phyloP scores from a whole-genome alignment of 2,113 vertebrate genomes.

The Orientallactaga bullata region DNA sequence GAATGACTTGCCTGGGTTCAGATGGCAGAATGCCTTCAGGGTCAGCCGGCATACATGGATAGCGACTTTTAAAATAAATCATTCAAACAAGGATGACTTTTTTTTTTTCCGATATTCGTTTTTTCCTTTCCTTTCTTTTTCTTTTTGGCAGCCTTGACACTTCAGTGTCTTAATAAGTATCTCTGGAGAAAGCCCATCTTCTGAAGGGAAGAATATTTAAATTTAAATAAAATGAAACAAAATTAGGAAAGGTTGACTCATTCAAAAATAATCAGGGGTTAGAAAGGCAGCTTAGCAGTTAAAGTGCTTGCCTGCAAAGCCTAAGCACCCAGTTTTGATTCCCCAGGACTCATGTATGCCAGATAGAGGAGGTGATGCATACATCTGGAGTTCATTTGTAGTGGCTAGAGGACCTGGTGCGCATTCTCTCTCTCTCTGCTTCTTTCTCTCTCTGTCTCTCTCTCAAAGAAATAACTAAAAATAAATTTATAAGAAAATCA shows the following conservation, averaged over 20 bases:
- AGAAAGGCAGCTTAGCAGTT: too few relatives aligned
- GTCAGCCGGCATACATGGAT: background rate
- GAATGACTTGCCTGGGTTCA: background rate
- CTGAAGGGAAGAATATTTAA: background rate
- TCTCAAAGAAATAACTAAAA: too few relatives aligned
- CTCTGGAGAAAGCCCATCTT: background rate
- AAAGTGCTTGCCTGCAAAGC: too few relatives aligned
- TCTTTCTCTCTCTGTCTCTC: too few relatives aligned
- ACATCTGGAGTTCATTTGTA: too few relatives aligned
- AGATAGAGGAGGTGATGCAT: too few relatives aligned
- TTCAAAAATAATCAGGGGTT: background rate
- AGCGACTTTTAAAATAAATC: background rate
- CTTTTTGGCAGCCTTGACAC: background rate
- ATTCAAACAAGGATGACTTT: background rate
- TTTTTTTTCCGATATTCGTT: background rate
- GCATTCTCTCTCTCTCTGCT: too few relatives aligned
- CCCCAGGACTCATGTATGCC: too few relatives aligned
- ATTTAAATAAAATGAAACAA: slow-evolving; percentile 3
- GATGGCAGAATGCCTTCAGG: background rate
- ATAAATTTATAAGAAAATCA: slow-evolving; percentile 16
- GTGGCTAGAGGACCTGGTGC: too few relatives aligned
- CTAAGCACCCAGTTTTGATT: too few relatives aligned
- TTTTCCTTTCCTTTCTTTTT: background rate
- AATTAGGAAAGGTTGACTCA: background rate
- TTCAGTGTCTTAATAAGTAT: background rate